Base-by-base conservation (phyloP, 37 sponge, comb jelly and placozoan genomes). In the Halichondria panicea region DNA sequence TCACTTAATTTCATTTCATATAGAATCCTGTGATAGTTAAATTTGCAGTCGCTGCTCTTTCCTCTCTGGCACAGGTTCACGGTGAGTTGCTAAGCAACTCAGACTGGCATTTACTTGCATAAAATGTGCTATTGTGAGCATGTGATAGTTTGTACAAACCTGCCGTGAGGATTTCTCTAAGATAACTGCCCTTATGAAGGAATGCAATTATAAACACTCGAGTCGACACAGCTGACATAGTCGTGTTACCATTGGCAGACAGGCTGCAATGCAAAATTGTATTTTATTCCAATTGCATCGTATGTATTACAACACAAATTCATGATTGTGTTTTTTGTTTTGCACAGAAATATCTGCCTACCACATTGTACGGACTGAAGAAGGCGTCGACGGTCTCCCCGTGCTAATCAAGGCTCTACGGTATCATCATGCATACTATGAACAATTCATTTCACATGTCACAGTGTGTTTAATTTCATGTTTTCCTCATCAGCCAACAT, bases 1-100 rank as follows among this genome's bases (percentile, higher is more conserved):
- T 42, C 33, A 30, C 54, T 7, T 35, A 6, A 33, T 9, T 18
- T 28, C 54, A 52, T 19, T 52, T 19, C 11, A 3, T 54, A 34
- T 66, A 88, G 89, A 79, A 83, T 39, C 39, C 65, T 2, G 54
- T 59, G 28, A 62, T 91, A 30, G 84, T 77, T 11, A 91, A 87
- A 76, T 81, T 64, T 59, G 74, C 81, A 15, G 87, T 83, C 66
- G 63, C 74, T 24, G 56, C 76, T 4, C 34, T 91, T 45, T 52
- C 74, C 22, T 75, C 83, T 19, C 58, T 91, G 4, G 70, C 63
- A 7, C 71, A 82, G 34, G 70, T 44, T 24, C 74, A 87, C 63
- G 90, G 84, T 78, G 55, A 56, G 71, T 71, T 46, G n/a, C 7
- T n/a, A 7, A 21, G 48, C n/a, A n/a, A n/a, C n/a, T n/a, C n/a